Evolutionary conservation across 30 jellyfish, hydroid and myxozoan genomes (phyloP), one percentile per base, ranked within the genome.

Genomic region (Aurelia sp.): DNA sequence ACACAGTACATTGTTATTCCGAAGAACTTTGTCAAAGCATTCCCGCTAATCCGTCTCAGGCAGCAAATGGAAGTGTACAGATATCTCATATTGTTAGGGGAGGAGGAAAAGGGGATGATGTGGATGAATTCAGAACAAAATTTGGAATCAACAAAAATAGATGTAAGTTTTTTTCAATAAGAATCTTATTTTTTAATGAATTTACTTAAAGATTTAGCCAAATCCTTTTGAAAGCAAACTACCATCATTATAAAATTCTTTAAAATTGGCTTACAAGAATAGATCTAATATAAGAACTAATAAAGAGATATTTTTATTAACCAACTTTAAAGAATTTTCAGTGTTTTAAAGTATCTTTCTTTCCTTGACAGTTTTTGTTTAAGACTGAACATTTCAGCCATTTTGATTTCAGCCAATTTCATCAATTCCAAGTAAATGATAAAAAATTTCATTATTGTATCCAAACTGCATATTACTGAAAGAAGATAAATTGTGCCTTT

Each of bases 71-170:
- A 3, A 88, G 97, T 40, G 98, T 93, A 55, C 97, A 88, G 76
- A 93, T 93, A 48, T 93, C 98, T 15, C 98, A 93, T 50, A 87
- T 93, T 44, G 95, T 93, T 60, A 61, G 98, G 38, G 98, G 98
- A 8, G 98, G 98, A 2, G 98, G 98, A 22, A 84, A 85, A n/a
- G 98, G 98, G 2, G 98, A 93, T 93, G 98, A 93, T 82, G 93
- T 93, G 59, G 98, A 93, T 59, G 97, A 88, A 64, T 93, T 93
- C 63, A 64, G 98, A 77, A 93, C 91, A 63, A 80, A 80, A 62
- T 89, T 89, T 67, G 98, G 98, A 20, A 95, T 93, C 73, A 93
- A 93, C 73, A 82, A 95, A 66, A 93, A 88, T 81, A 57, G 96
- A 73, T 69, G 98, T 93, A 84, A 55, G 96, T 27, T 7, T 1